Evolutionary conservation across 2,888 invertebrate genomes (phyloP).

Genomic region (Hoplodrina ambigua): DNA sequence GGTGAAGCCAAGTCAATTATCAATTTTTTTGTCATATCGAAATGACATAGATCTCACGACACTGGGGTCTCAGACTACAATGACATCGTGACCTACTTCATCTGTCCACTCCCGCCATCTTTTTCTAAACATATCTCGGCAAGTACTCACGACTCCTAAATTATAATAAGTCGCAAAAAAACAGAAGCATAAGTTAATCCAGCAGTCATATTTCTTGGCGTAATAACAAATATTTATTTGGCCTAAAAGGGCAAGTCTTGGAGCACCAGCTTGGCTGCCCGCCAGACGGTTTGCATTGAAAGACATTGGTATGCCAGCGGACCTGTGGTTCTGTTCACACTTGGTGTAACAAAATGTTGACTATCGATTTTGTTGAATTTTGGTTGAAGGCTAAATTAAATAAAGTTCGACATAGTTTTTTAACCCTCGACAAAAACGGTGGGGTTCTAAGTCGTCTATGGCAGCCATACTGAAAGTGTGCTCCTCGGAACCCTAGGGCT

Average conservation of each 20-base stretch:
- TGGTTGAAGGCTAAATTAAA: neutral
- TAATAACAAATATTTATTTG: constrained; percentile 65
- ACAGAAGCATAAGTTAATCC: constrained; percentile 55
- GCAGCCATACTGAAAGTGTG: too few species aligned
- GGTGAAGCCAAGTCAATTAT: too few species aligned
- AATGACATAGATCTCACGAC: neutral
- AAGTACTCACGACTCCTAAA: constrained; percentile 37
- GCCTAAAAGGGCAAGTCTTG: constrained; percentile 52
- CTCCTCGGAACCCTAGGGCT: too few species aligned
- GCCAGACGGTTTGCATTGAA: constrained; percentile 54
- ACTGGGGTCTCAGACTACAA: neutral
- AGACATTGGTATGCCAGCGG: constrained; percentile 51
- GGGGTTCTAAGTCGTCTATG: too few species aligned
- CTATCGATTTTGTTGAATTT: constrained; percentile 17
- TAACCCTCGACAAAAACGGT: too few species aligned
- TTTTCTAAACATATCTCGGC: constrained; percentile 30
- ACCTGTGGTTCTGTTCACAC: constrained; percentile 19
- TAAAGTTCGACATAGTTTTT: too few species aligned
- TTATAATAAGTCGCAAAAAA: constrained; percentile 55
- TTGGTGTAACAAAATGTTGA: constrained; percentile 11
- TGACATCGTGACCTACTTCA: constrained; percentile 30
- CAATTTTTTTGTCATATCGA: neutral
- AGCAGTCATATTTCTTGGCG: constrained; percentile 50
- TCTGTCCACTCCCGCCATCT: constrained; percentile 16
- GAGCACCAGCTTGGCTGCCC: constrained; percentile 52